These are phyloP conservation scores for Lipotes vexillifer DNA, from an alignment of 2,113 vertebrate genomes.

Conservation along the genomic window DNA sequence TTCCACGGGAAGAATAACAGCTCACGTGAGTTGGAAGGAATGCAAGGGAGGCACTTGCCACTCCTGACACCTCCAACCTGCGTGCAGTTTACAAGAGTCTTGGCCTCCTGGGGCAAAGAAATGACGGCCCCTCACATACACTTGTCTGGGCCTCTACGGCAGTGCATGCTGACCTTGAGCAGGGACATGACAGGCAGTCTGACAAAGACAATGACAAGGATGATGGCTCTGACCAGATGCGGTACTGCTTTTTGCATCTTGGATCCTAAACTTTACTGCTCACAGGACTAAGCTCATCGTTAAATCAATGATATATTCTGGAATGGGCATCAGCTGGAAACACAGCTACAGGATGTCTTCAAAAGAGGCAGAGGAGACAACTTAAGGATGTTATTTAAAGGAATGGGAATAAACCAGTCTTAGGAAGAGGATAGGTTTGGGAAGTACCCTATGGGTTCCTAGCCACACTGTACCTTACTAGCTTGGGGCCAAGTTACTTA, in stretches of 20 bases:
- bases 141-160: neutral
- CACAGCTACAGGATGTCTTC: neutral
- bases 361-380: neutral
- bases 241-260: neutral
- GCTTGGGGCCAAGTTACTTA: neutral
- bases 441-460: neutral
- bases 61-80: neutral
- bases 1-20: slow-evolving; percentile 30
- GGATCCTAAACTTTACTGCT: neutral
- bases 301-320: neutral
- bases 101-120: neutral
- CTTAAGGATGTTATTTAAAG: neutral
- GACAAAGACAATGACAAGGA: neutral
- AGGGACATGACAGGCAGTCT: neutral
- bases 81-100: neutral
- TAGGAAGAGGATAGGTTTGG: neutral
- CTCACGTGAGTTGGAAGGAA: neutral
- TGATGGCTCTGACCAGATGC: neutral
- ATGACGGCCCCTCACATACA: neutral
- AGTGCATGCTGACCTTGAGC: accelerated
- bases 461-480: neutral
- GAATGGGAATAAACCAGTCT: neutral
- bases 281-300: neutral
- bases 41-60: neutral
- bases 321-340: neutral